Evolutionary conservation across 2,888 invertebrate genomes (phyloP).

Genomic region (Troides aeacus): DNA sequence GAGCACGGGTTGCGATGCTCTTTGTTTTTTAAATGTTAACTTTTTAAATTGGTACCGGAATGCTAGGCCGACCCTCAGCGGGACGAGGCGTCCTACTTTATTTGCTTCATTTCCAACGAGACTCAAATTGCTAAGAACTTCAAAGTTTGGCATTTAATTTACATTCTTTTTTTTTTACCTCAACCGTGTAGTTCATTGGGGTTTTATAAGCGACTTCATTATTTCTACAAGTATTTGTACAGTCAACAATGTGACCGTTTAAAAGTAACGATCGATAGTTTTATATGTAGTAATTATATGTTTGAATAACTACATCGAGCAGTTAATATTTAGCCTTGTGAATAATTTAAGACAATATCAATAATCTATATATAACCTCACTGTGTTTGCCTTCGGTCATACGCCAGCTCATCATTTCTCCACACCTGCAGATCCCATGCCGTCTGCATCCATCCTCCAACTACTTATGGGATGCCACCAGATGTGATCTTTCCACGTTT

Average conservation of each 20-base stretch:
- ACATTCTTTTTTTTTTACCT: slow-evolving; percentile 31
- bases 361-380: too few species aligned
- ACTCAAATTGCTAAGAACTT: slow-evolving; percentile 64
- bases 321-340: too few species aligned
- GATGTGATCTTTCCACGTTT: too few species aligned
- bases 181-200: slow-evolving; percentile 17
- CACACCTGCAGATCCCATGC: too few species aligned
- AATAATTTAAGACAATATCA: too few species aligned
- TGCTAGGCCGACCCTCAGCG: slow-evolving; percentile 51
- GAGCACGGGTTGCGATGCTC: slow-evolving; percentile 37
- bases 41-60: slow-evolving; percentile 52
- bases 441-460: too few species aligned
- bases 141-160: slow-evolving; percentile 46
- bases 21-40: slow-evolving; percentile 42
- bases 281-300: too few species aligned
- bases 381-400: too few species aligned
- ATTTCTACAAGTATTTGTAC: slow-evolving; percentile 1
- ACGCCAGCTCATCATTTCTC: too few species aligned
- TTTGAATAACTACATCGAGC: too few species aligned
- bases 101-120: slow-evolving; percentile 64
- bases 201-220: slow-evolving; percentile 11
- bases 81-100: slow-evolving; percentile 53
- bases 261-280: too few species aligned
- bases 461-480: too few species aligned
- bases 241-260: background rate